Evolutionary conservation across 2,888 invertebrate species (phyloP), one percentile per base, ranked within the genome.

Genomic region (Ametastegia equiseti): DNA sequence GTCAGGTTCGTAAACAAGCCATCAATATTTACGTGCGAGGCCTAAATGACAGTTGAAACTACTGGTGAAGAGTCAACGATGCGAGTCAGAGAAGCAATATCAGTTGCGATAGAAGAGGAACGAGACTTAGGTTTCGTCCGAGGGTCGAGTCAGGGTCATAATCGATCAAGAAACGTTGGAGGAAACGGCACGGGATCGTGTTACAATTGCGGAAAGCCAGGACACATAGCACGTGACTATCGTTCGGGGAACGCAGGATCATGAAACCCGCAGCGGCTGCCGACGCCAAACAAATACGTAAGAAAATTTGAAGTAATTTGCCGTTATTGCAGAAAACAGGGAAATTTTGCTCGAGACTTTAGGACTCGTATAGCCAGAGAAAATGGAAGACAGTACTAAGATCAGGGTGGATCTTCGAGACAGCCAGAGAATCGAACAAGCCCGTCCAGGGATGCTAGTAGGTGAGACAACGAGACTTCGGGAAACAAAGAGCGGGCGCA

Each of bases 191-290:
- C 47, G 4, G 47, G 47, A 47, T 9, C 47, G 2, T 71, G 71
- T 36, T 71, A 45, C 45, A 71, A 71, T 6, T 71, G 71, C 71
- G 30, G 45, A 6, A 71, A 71, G 19, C 45, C 71, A 15, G 50
- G 50, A 15, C 71, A 71, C 30, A 42, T 71, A 15, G 71, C 45
- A 47, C 45, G 50, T 2, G 71, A 71, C 19, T 71, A 45, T 7
- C 65, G 65, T 3, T 65, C 65, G 36, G n/a, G 33, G 5, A 65
- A 15, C 15, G 5, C 30, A 65, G 11, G 5, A 36, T 65, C 36
- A n/a, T 33, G n/a, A n/a, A n/a, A n/a, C n/a, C n/a, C n/a, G n/a
- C 60, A 60, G 13, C 60, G 60, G 23, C 23, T 60, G 13, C 60
- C 60, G 60, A 60, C 60, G 23, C 60, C 60, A 13, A 60, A 27